Conservation (phyloP, 2,888 invertebrate species). For the Opisthograptis luteolata region DNA sequence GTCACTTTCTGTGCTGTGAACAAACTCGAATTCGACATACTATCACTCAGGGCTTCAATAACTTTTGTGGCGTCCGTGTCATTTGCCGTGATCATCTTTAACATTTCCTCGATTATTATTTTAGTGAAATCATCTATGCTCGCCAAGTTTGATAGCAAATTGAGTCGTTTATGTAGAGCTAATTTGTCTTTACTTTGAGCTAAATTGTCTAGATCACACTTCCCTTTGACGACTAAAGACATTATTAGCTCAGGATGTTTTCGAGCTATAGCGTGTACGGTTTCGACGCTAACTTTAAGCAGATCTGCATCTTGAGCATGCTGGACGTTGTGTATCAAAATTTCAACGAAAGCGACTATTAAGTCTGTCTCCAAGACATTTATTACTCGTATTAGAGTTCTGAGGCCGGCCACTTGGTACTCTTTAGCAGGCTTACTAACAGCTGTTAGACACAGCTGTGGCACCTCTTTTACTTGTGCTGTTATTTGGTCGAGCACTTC, state of each 20-base stretch:
- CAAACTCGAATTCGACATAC: conserved; percentile 62
- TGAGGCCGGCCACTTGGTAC: conserved; percentile 79
- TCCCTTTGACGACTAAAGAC: conserved; percentile 75
- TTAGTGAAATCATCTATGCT: conserved; percentile 78
- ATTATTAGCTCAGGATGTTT: conserved; percentile 82
- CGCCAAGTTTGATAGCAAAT: conserved; percentile 73
- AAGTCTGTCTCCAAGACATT: conserved; percentile 71
- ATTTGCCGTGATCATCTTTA: conserved; percentile 57
- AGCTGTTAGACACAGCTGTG: conserved; percentile 79
- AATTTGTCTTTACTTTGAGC: conserved; percentile 52
- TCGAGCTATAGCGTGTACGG: conserved; percentile 80
- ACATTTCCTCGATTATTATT: conserved; percentile 72
- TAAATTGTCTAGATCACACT: conserved; percentile 66
- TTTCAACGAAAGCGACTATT: conserved; percentile 79
- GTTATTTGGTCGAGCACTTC: conserved; percentile 50
- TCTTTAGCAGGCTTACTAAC: conserved; percentile 69
- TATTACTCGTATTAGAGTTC: conserved; percentile 76
- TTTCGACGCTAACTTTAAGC: conserved; percentile 71
- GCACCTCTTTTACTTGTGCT: conserved; percentile 62
- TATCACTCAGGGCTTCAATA: conserved; percentile 62
- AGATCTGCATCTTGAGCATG: conserved; percentile 68
- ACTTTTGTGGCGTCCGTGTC: conserved; percentile 60
- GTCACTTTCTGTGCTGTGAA: conserved; percentile 64
- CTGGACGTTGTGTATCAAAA: conserved; percentile 78
- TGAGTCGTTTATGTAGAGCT: conserved; percentile 66